A percentile compares a stretch with the other conserved stretches of the same genome.
Conservation (phyloP, 2,797 vertebrate species). For the Ctenopoma multispine region DNA sequence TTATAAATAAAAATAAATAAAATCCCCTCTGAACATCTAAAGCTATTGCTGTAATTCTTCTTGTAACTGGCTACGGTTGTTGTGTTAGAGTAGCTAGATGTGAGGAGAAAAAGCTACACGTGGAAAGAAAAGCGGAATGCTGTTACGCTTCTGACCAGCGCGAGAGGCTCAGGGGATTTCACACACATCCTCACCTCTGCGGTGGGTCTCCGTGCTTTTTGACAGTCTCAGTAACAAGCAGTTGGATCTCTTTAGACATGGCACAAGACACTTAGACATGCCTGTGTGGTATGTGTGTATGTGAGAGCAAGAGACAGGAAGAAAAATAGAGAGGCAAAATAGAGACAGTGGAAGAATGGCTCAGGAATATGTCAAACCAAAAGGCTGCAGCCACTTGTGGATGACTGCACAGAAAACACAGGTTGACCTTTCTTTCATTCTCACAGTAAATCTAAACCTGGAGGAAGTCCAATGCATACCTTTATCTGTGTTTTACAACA, state of each 20-base stretch:
- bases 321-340: slow-evolving; percentile 60
- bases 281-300: slow-evolving; percentile 63
- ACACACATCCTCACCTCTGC: slow-evolving; percentile 77
- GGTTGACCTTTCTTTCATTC: slow-evolving; percentile 61
- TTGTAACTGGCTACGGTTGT: slow-evolving; percentile 4
- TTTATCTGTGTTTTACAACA: slow-evolving; percentile 59
- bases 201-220: slow-evolving; percentile 75
- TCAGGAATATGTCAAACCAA: slow-evolving; percentile 72
- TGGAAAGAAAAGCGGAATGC: slow-evolving; percentile 50
- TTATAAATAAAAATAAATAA: background rate
- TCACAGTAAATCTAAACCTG: slow-evolving; percentile 71
- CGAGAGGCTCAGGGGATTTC: slow-evolving; percentile 70
- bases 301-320: slow-evolving; percentile 50
- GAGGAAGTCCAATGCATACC: slow-evolving; percentile 66
- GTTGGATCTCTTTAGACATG: slow-evolving; percentile 76
- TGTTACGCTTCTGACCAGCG: slow-evolving; percentile 62
- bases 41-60: background rate
- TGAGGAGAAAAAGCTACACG: slow-evolving; percentile 31
- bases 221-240: slow-evolving; percentile 79
- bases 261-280: slow-evolving; percentile 70
- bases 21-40: background rate
- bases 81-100: slow-evolving; percentile 7
- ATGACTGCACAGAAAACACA: slow-evolving; percentile 30
- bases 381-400: slow-evolving; percentile 61
- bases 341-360: slow-evolving; percentile 58